Percentiles rank a stretch among this genome's conserved stretches.
Conservation (phyloP, 2,797 vertebrate genomes). For the Orestias chungarensis region DNA sequence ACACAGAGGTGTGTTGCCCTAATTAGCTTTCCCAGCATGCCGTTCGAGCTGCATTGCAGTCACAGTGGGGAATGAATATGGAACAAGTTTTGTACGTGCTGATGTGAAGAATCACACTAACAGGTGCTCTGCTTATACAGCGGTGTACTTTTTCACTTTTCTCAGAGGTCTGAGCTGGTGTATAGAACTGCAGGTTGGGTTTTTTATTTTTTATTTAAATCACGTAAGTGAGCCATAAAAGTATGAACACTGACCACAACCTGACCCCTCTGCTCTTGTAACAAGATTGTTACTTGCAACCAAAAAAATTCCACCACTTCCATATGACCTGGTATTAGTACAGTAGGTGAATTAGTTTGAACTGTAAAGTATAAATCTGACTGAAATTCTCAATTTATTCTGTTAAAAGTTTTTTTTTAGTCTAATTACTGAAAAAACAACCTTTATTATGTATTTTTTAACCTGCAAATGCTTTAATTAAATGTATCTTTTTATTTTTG, state of each 20-base stretch:
- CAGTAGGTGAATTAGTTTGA: not conserved
- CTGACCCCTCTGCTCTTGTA: not conserved
- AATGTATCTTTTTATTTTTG: not conserved
- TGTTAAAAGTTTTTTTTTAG: not conserved
- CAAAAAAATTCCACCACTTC: not conserved
- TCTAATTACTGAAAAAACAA: not conserved
- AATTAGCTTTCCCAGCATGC: slow-evolving; percentile 84
- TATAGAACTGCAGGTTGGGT: not conserved
- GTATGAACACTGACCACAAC: not conserved
- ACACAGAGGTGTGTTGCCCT: slow-evolving; percentile 76
- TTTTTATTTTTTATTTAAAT: too few relatives aligned
- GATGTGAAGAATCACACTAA: slow-evolving; percentile 53
- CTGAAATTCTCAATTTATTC: not conserved
- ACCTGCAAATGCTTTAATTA: not conserved
- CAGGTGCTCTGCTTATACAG: slow-evolving; percentile 16
- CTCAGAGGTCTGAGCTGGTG: slow-evolving; percentile 12
- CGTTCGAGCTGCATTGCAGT: slow-evolving; percentile 73
- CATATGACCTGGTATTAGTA: not conserved
- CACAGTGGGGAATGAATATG: slow-evolving; percentile 78
- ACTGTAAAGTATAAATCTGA: not conserved
- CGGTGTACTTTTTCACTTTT: slow-evolving; percentile 31
- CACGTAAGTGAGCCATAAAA: not conserved
- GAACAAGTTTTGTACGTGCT: slow-evolving; percentile 70
- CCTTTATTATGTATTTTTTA: not conserved
- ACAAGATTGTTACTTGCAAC: not conserved